Base-by-base conservation (phyloP, 1,140 invertebrate genomes). In the Heliconius hewitsoni region DNA sequence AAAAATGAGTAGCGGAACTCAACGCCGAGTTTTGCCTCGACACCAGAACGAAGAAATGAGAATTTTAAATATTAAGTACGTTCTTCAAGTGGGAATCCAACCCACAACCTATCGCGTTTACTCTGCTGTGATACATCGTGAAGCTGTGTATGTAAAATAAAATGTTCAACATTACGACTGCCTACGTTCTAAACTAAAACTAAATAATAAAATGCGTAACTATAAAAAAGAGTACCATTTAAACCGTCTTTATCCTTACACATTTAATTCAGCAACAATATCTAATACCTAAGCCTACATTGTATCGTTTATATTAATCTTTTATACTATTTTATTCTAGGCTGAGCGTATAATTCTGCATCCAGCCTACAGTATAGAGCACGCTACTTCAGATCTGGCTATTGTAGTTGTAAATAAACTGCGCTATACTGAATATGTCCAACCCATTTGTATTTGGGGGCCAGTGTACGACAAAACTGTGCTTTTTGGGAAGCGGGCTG, bases 381-480 rank as follows among this genome's bases (percentile, higher is more conserved):
- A 83, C 16, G 82, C 94, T 9, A 90, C 89, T 18, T 83, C 93
- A 34, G 94, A 95, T 77, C 82, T 95, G 34, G 93, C 93, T 57
- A 89, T 95, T 11, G 81, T 95, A 19, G 92, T 90, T 82, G 88
- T 95, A 8, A 87, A 90, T 55, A 83, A 80, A 57, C 83, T 94
- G 5, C 82, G 55, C 71, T 95, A 89, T 76, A 91, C 90, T 2
- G 88, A 92, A 75, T 94, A 90, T 71, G 89, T 95, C 1, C 94
- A 94, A 81, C 93, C 94, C 8, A 91, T 95, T 73, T 95, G 94
- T 82, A 70, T 95, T 50, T 95, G 93, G 93, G 89, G 90, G 13
- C 92, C 91, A 27, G 85, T 87, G 19, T 91, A 90, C 78, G 86
- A 94, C 52, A 95, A 93, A 82, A 76, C 73, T 16, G 78, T 80